Percentiles rank a stretch among this genome's conserved stretches.
phyloP scores from a whole-genome alignment of 2,113 vertebrate species.

The Dasypus novemcinctus region DNA sequence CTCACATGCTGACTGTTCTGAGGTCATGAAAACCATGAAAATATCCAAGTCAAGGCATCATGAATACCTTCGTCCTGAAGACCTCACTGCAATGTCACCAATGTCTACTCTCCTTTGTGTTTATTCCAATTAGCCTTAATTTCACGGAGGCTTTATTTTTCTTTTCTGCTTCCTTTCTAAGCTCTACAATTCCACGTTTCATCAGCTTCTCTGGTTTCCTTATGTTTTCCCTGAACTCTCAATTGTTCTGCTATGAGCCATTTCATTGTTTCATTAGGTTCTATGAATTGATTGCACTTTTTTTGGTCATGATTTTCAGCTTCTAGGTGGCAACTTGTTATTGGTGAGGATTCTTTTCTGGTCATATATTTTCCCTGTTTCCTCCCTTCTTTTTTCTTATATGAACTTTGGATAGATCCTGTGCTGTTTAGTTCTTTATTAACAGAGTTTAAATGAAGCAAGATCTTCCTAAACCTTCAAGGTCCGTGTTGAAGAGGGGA shows the following conservation, averaged over 20 bases:
- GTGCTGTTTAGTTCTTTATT: not conserved
- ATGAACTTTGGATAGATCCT: not conserved
- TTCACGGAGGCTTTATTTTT: not conserved
- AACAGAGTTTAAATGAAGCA: not conserved
- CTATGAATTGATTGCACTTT: not conserved
- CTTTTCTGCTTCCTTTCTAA: not conserved
- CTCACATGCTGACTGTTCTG: too few relatives aligned
- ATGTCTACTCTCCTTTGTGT: not conserved
- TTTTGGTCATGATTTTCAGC: not conserved
- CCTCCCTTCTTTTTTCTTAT: not conserved
- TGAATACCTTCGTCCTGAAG: not conserved
- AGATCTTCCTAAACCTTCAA: not conserved
- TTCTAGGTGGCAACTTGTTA: not conserved
- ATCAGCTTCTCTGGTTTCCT: not conserved
- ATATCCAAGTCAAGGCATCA: too few relatives aligned
- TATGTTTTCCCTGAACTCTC: not conserved
- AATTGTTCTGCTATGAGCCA: not conserved
- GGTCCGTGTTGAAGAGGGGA: accelerated
- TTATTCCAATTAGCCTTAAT: not conserved
- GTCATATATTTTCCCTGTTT: too few relatives aligned
- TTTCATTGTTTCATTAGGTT: not conserved
- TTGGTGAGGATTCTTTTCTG: not conserved
- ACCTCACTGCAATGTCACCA: not conserved
- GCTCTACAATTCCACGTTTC: not conserved
- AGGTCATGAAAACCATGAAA: too few relatives aligned